Evolutionary conservation across 2,888 invertebrate genomes (phyloP), one percentile per base, ranked within the genome.

Genomic region (Pherbina coryleti): DNA sequence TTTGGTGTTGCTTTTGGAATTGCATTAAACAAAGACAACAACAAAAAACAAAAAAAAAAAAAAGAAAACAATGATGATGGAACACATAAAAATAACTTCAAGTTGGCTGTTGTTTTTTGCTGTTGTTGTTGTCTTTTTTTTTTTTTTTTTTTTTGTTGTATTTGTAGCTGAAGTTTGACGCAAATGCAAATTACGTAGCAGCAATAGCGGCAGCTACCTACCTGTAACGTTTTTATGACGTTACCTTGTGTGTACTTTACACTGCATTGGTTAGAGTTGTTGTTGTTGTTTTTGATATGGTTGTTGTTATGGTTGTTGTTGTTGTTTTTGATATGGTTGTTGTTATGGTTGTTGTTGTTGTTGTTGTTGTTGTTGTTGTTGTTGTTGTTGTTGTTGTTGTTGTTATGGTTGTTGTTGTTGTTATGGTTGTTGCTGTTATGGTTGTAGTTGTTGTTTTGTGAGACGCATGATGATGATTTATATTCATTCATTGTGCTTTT

Each of bases 401-500:
- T n/a, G 25, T 37, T 19, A 19, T 19, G 2, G 51, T 49, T 7
- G 51, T 74, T 17, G 28, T 37, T 60, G 37, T 64, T 64, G 28
- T 64, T 64, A 11, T 49, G 49, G 28, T 66, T n/a, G n/a, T 19
- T 22, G 44, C 22, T 22, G 11, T 64, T 34, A 3, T 9, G 7
- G 17, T 5, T n/a, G 17, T n/a, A 5, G 28, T 31, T 28, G 28
- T 2, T 25, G 64, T 34, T 67, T 34, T 19, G n/a, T 44, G 17
- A 22, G 28, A 44, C 62, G 60, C 60, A 17, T 62, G 73, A 60
- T 62, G 49, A 62, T 73, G 22, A 60, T 62, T 73, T 73, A 73
- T 60, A 60, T 73, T 73, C 62, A 73, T 73, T 44, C 49, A 60
- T 60, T 73, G 73, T 44, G 62, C 49, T 73, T 73, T 60, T 73